Evolutionary conservation across 1,140 invertebrate species (phyloP).

Genomic region (Aplysia californica): DNA sequence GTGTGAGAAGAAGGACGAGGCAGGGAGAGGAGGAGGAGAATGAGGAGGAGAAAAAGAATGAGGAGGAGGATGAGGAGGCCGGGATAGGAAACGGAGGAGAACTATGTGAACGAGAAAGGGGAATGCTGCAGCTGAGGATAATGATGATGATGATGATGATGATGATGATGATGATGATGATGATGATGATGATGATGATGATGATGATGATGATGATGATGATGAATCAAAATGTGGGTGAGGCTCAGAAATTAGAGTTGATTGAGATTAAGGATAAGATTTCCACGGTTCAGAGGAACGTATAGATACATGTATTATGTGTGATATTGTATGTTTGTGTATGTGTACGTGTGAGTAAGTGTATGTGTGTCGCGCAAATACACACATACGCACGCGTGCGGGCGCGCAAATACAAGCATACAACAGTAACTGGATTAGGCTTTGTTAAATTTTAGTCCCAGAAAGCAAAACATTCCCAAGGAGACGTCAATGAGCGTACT

Average conservation of each 20-base stretch:
- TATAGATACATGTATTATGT: neutral
- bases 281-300: neutral
- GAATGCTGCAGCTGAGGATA: neutral
- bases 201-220: neutral
- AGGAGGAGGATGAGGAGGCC: neutral
- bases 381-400: neutral
- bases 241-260: neutral
- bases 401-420: neutral
- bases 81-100: neutral
- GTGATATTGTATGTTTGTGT: too few relatives aligned
- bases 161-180: neutral
- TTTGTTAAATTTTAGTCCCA: neutral
- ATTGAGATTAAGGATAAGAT: neutral
- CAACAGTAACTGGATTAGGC: neutral
- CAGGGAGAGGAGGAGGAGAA: slow-evolving; percentile 2
- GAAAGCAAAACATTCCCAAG: neutral
- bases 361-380: neutral
- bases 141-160: slow-evolving; percentile 4
- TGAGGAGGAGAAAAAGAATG: neutral
- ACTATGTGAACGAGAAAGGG: neutral
- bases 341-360: too few relatives aligned
- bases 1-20: slow-evolving; percentile 3
- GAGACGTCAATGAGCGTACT: neutral
- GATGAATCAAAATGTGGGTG: neutral
- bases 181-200: neutral